These are phyloP conservation scores for Alloplasta piceator DNA, from an alignment of 2,888 invertebrate genomes.

Conservation along the genomic window DNA sequence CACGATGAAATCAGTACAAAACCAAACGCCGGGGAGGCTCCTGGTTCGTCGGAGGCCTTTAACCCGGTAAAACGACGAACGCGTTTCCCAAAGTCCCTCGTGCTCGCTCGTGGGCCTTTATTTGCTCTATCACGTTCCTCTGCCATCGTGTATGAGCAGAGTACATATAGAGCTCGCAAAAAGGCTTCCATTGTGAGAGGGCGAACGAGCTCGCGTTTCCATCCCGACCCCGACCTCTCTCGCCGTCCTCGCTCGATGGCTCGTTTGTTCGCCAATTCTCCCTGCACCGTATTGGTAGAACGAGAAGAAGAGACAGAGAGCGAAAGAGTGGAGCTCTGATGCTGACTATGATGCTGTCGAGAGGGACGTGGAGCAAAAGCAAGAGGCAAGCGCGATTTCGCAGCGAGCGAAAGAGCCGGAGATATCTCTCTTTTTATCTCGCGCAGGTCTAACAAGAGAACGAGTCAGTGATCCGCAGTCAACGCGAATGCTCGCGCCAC, in stretches of 20 bases:
- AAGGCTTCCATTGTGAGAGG: conserved; percentile 78
- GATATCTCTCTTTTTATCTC: conserved; percentile 72
- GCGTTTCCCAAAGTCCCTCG: conserved; percentile 49
- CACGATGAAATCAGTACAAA: conserved; percentile 57
- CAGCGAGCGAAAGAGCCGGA: conserved; percentile 10
- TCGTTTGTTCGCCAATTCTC: conserved; percentile 60
- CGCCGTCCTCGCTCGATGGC: conserved; percentile 19
- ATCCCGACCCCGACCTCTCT: conserved; percentile 73
- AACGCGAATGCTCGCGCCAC: conserved; percentile 73
- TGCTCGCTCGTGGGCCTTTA: conserved; percentile 27
- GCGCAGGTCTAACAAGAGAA: conserved; percentile 46
- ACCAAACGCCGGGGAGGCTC: conserved; percentile 43
- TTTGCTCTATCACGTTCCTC: conserved; percentile 47
- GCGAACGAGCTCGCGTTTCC: conserved; percentile 78
- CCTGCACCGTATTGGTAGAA: conserved; percentile 42
- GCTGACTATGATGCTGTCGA: conserved; percentile 56
- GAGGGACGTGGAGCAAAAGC: conserved; percentile 51
- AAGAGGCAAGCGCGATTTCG: conserved; percentile 29
- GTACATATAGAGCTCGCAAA: conserved; percentile 68
- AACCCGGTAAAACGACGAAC: conserved; percentile 62
- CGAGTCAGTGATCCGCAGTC: conserved; percentile 78
- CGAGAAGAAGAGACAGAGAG: conserved; percentile 73
- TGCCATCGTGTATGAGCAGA: conserved; percentile 54
- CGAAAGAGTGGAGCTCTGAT: conserved; percentile 69
- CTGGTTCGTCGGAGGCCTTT: conserved; percentile 51